A percentile compares a stretch with the other conserved stretches of the same genome.
Conservation (phyloP, 1,140 invertebrate species). For the Nasonia giraulti region DNA sequence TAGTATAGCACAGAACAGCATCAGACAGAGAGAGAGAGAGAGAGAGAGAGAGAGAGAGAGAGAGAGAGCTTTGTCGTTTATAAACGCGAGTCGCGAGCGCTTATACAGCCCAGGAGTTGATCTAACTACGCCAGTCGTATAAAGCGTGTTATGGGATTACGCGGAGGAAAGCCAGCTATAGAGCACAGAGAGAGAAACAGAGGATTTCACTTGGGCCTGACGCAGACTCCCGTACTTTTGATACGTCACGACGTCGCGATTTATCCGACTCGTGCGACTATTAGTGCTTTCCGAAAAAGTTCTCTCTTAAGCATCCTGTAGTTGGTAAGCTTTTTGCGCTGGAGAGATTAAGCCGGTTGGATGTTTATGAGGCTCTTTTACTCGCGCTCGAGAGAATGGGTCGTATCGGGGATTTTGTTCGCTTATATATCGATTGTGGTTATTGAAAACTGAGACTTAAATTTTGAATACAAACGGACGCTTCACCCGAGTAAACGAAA, state of each 20-base stretch:
- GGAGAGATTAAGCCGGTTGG: too few relatives aligned
- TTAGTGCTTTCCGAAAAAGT: not conserved
- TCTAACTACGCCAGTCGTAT: constrained; percentile 10
- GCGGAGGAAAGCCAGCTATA: not conserved
- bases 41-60: not conserved
- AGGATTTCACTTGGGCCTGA: not conserved
- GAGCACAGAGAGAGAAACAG: not conserved
- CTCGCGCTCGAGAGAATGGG: too few relatives aligned
- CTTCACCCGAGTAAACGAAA: too few relatives aligned
- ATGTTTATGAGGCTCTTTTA: not conserved
- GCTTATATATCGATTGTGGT: too few relatives aligned
- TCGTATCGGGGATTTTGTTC: too few relatives aligned
- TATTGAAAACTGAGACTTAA: too few relatives aligned
- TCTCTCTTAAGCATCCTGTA: not conserved
- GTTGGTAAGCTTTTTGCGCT: not conserved
- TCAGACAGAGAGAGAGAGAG: not conserved
- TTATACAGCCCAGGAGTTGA: not conserved
- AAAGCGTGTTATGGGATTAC: constrained; percentile 10
- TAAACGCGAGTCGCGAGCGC: not conserved
- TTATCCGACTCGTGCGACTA: not conserved
- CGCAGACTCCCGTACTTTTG: not conserved
- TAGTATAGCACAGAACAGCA: not conserved
- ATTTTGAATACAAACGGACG: too few relatives aligned
- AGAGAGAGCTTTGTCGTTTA: not conserved
- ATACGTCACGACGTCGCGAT: not conserved